Evolutionary conservation across 2,113 vertebrate genomes (phyloP).

Genomic region (Mormyrus iriodes): DNA sequence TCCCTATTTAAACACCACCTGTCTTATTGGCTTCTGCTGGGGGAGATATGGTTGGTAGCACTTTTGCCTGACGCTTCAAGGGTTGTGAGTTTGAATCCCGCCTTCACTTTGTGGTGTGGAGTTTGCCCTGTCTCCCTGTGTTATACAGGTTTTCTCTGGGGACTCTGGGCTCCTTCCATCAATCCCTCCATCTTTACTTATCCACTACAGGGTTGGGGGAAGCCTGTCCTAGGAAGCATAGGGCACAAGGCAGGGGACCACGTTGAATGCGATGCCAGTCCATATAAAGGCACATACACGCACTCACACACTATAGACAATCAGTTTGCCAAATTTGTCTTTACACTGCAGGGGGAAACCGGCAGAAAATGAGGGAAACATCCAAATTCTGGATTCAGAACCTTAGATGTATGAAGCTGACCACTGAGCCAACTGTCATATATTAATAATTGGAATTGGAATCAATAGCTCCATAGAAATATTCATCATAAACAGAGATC

Average conservation of each 20-base stretch:
- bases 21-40: not conserved
- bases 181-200: not conserved
- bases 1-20: not conserved
- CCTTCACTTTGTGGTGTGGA: not conserved
- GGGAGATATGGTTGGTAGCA: not conserved
- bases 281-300: not conserved
- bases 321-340: not conserved
- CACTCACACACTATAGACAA: not conserved
- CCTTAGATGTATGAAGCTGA: not conserved
- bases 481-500: not conserved
- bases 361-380: not conserved
- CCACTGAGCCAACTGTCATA: not conserved
- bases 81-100: not conserved
- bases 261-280: not conserved
- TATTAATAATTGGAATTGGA: no score
- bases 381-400: not conserved
- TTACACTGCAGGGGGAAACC: not conserved
- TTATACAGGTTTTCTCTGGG: not conserved
- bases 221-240: not conserved
- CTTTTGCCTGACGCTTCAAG: not conserved
- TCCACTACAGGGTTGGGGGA: not conserved
- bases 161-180: not conserved
- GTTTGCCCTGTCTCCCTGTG: not conserved
- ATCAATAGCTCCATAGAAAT: not conserved
- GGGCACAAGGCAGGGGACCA: not conserved